Evolutionary conservation across 2,888 invertebrate species (phyloP).

Genomic region (Hoplodrina ambigua): DNA sequence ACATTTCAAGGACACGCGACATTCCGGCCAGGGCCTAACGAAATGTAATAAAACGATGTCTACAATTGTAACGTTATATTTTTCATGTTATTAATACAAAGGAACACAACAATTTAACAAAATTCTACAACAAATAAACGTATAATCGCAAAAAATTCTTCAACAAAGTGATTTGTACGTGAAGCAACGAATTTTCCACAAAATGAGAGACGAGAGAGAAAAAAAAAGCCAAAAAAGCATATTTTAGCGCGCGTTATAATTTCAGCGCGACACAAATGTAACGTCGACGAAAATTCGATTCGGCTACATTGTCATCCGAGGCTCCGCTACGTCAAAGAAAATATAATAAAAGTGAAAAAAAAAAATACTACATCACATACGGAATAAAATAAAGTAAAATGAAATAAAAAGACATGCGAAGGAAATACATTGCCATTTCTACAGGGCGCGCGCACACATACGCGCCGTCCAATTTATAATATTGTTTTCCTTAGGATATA

Average conservation of each 20-base stretch:
- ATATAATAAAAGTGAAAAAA: slow-evolving; percentile 82
- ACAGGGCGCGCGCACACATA: slow-evolving; percentile 75
- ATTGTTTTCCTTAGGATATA: slow-evolving; percentile 90
- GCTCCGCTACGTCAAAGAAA: slow-evolving; percentile 68
- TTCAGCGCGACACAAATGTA: slow-evolving; percentile 54
- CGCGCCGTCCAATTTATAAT: slow-evolving; percentile 88
- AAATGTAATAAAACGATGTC: slow-evolving; percentile 46
- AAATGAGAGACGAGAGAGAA: slow-evolving; percentile 39
- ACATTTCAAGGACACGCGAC: slow-evolving; percentile 47
- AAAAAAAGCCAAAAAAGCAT: slow-evolving; percentile 54
- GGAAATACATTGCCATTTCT: slow-evolving; percentile 79
- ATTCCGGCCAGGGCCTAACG: slow-evolving; percentile 14
- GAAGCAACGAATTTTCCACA: slow-evolving; percentile 44
- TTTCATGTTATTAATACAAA: slow-evolving; percentile 52
- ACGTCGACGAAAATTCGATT: slow-evolving; percentile 64
- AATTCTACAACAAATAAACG: slow-evolving; percentile 44
- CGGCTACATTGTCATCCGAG: slow-evolving; percentile 64
- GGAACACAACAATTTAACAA: slow-evolving; percentile 35
- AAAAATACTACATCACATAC: slow-evolving; percentile 82
- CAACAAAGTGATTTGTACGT: slow-evolving; percentile 55
- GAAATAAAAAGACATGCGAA: slow-evolving; percentile 83
- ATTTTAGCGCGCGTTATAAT: slow-evolving; percentile 65
- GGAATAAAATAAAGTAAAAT: slow-evolving; percentile 87
- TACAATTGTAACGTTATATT: slow-evolving; percentile 38
- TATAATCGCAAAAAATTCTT: slow-evolving; percentile 46